Percentiles rank a stretch among this genome's conserved stretches.
These are phyloP conservation scores for Parnassius glacialis DNA, from an alignment of 2,888 invertebrate genomes.

Conservation along the genomic window DNA sequence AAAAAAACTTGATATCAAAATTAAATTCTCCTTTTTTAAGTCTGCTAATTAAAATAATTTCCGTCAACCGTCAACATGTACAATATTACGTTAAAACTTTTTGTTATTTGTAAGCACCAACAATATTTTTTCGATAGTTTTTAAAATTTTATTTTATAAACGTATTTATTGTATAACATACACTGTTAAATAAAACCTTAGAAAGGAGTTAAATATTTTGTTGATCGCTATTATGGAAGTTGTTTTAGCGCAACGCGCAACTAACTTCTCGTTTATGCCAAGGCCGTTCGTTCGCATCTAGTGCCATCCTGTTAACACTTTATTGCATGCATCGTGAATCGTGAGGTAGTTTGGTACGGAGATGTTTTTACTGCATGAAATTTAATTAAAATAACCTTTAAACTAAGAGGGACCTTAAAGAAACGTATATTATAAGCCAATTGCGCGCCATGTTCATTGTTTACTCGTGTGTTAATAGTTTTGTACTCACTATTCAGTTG, in stretches of 20 bases:
- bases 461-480: background rate
- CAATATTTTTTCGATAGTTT: no score
- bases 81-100: no score
- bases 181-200: no score
- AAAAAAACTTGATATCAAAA: no score
- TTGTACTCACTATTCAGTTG: background rate
- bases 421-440: conserved; percentile 9
- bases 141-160: no score
- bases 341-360: conserved; percentile 11
- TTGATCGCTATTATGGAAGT: conserved; percentile 10
- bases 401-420: conserved; percentile 12
- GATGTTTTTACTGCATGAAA: conserved; percentile 25
- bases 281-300: conserved; percentile 41
- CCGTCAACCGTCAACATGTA: no score
- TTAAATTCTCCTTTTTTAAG: no score
- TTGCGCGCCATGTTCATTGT: conserved; percentile 1
- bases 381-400: conserved; percentile 24
- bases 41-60: no score
- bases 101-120: no score
- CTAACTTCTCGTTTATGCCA: conserved; percentile 39
- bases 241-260: conserved; percentile 23
- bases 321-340: conserved; percentile 16
- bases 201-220: background rate
- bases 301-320: conserved; percentile 17
- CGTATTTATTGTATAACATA: no score